Conservation (phyloP, 1,140 invertebrate genomes). For the Cherax quadricarinatus region DNA sequence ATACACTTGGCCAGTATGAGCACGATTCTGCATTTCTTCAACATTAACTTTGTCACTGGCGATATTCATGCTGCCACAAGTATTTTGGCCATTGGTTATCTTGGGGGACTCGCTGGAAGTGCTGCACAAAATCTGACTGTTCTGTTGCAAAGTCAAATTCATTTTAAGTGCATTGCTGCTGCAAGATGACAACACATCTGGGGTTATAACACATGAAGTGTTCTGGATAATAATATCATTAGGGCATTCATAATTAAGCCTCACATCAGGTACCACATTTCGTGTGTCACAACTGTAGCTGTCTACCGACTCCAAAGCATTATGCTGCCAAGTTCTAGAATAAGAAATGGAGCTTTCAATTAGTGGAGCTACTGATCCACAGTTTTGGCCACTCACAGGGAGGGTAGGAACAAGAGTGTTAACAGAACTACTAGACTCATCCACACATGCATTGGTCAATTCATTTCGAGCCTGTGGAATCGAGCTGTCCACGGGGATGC, state of each 20-base stretch:
- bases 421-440: constrained; percentile 19
- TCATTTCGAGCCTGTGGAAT: constrained; percentile 27
- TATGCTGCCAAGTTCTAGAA: background rate
- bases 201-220: constrained; percentile 39
- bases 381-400: constrained; percentile 3
- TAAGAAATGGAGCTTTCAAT: constrained; percentile 2
- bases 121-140: background rate
- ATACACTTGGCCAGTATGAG: constrained; percentile 42
- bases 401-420: constrained; percentile 3
- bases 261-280: constrained; percentile 41
- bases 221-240: constrained; percentile 40
- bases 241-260: constrained; percentile 22
- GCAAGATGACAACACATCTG: constrained; percentile 50
- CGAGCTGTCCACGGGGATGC: constrained; percentile 35
- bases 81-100: background rate
- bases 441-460: constrained; percentile 32
- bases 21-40: background rate
- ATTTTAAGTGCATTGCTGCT: constrained; percentile 30
- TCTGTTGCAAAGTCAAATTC: background rate
- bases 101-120: background rate
- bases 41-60: background rate
- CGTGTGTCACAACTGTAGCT: constrained; percentile 1
- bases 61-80: background rate
- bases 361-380: background rate
- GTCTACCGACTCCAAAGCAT: constrained; percentile 21